A percentile compares a stretch with the other conserved stretches of the same genome.
Conservation (phyloP, 2,888 invertebrate species). For the Oscheius myriophilus region DNA sequence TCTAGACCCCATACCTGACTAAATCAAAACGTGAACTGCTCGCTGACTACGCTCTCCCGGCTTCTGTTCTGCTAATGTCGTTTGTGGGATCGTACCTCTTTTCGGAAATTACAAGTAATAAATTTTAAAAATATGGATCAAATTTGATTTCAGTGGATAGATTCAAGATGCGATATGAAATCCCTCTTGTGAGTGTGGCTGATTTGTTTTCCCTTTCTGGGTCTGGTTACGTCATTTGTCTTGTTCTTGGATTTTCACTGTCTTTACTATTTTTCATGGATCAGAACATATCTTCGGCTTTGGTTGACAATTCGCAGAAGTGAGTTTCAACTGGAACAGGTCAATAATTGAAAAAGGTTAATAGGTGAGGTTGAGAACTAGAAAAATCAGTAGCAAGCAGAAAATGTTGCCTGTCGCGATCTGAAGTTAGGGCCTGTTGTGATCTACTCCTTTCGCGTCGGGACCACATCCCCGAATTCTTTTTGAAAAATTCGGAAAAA, state of each 20-base stretch:
- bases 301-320: constrained; percentile 76
- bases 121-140: constrained; percentile 45
- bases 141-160: constrained; percentile 73
- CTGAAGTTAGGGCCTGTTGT: too few relatives aligned
- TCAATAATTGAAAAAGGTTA: too few relatives aligned
- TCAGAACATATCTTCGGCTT: constrained; percentile 77
- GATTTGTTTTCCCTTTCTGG: constrained; percentile 71
- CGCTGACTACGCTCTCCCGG: constrained; percentile 77
- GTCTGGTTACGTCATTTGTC: constrained; percentile 71
- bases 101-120: constrained; percentile 75
- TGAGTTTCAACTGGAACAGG: too few relatives aligned
- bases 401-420: too few relatives aligned
- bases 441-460: too few relatives aligned
- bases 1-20: constrained; percentile 57
- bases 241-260: constrained; percentile 76
- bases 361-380: too few relatives aligned
- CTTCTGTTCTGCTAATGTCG: constrained; percentile 76
- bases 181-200: constrained; percentile 72
- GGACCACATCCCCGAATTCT: too few relatives aligned
- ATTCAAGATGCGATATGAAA: constrained; percentile 73
- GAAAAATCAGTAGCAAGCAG: too few relatives aligned
- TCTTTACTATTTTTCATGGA: constrained; percentile 78
- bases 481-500: too few relatives aligned
- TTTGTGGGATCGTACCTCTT: constrained; percentile 76
- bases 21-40: constrained; percentile 74